phyloP scores from a whole-genome alignment of 23 tunicate species.

The Styela clava region DNA sequence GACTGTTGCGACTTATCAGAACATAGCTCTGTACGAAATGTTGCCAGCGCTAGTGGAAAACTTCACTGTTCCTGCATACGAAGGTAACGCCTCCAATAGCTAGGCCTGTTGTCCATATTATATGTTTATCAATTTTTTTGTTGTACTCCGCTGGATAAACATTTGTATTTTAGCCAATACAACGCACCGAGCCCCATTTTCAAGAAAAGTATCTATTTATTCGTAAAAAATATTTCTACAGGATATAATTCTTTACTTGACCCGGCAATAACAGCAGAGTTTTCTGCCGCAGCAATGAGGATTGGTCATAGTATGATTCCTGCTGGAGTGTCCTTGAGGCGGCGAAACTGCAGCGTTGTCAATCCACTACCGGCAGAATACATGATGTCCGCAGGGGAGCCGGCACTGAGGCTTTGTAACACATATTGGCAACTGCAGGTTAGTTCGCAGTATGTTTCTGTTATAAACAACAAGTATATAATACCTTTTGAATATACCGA shows the following conservation, averaged over 20 bases:
- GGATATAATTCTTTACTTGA: slow-evolving; percentile 70
- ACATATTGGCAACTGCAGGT: slow-evolving; percentile 89
- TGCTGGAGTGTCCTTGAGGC: slow-evolving; percentile 60
- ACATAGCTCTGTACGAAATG: slow-evolving; percentile 75
- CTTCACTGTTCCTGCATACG: slow-evolving; percentile 35
- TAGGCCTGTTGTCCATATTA: neutral
- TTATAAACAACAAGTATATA: neutral
- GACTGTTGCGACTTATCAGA: slow-evolving; percentile 73
- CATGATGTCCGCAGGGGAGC: slow-evolving; percentile 74
- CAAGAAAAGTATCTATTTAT: no score
- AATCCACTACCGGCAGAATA: slow-evolving; percentile 58
- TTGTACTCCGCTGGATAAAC: no score
- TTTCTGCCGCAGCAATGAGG: slow-evolving; percentile 90
- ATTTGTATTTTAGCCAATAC: no score
- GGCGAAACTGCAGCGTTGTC: slow-evolving; percentile 34
- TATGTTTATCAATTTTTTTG: neutral
- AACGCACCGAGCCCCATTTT: no score
- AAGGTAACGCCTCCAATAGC: slow-evolving; percentile 52
- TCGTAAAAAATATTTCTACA: no score
- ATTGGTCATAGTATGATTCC: slow-evolving; percentile 81
- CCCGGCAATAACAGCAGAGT: slow-evolving; percentile 68
- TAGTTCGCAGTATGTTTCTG: neutral
- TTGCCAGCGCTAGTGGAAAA: slow-evolving; percentile 43
- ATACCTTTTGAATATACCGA: neutral
- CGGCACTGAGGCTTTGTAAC: slow-evolving; percentile 86